phyloP scores from a whole-genome alignment of 2,797 vertebrate species.

The Acanthis flammea region DNA sequence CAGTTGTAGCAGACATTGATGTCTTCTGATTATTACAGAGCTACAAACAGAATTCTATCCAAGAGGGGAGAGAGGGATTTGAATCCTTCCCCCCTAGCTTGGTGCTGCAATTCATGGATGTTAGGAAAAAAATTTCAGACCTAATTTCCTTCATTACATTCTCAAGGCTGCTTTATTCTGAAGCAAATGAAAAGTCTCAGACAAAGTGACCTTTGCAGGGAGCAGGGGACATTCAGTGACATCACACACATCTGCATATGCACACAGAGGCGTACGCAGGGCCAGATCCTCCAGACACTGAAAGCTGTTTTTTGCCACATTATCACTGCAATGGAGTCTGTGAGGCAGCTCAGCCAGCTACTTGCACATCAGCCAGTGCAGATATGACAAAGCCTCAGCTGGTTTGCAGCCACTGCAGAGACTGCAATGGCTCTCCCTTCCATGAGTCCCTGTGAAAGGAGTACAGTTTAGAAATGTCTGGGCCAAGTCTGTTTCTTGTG shows the following conservation, averaged over 20 bases:
- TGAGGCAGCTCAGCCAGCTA: background rate
- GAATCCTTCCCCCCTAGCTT: slow-evolving; percentile 12
- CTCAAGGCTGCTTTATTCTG: background rate
- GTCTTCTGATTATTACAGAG: slow-evolving; percentile 28
- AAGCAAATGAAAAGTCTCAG: slow-evolving; percentile 34
- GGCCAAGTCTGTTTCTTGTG: background rate
- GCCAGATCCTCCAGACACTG: background rate
- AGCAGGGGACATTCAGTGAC: background rate
- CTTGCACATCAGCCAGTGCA: background rate
- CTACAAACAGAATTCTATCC: slow-evolving; percentile 25
- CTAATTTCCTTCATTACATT: slow-evolving; percentile 44
- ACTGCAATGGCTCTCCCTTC: background rate
- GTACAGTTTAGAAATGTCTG: background rate
- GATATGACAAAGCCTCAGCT: background rate
- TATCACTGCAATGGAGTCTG: background rate
- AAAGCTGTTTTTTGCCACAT: background rate
- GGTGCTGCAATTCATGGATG: background rate
- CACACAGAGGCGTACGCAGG: background rate
- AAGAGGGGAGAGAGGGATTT: slow-evolving; percentile 30
- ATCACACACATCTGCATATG: slow-evolving; percentile 3
- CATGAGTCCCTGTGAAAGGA: background rate
- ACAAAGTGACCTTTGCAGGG: slow-evolving; percentile 13
- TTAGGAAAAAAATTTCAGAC: slow-evolving; percentile 44
- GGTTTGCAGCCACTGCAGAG: background rate
- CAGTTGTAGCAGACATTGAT: slow-evolving; percentile 44